Evolutionary conservation across 2,797 vertebrate species (phyloP).

Genomic region (Mormyrus proboscirostris): DNA sequence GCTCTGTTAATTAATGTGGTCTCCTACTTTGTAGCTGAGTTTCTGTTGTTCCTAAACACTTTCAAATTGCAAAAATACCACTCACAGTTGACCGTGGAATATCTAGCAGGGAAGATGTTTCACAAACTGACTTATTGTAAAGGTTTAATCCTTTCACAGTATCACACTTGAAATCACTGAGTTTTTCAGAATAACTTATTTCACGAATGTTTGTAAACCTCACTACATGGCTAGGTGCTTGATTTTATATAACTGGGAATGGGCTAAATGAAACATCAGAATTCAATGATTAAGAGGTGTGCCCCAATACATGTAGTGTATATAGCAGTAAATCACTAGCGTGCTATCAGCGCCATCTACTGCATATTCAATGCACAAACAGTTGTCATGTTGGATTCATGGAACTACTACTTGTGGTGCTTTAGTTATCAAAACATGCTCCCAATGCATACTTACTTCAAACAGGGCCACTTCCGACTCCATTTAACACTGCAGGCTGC

Average conservation of each 20-base stretch:
- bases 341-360: neutral
- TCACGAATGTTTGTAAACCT: neutral
- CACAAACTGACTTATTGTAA: too few relatives aligned
- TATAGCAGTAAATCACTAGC: neutral
- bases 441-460: neutral
- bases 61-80: too few relatives aligned
- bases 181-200: too few relatives aligned
- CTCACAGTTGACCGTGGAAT: too few relatives aligned
- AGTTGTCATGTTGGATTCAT: neutral
- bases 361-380: neutral
- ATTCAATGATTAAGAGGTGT: too few relatives aligned
- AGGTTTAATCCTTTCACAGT: too few relatives aligned
- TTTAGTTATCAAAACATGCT: neutral
- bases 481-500: neutral
- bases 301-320: neutral
- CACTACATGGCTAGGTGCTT: neutral
- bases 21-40: too few relatives aligned
- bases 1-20: too few relatives aligned
- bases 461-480: too few relatives aligned
- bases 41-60: too few relatives aligned
- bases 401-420: neutral
- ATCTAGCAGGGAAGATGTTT: too few relatives aligned
- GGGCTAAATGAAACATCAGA: neutral
- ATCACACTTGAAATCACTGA: too few relatives aligned
- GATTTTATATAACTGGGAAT: neutral